Percentiles rank a stretch among this genome's conserved stretches.
Conservation (phyloP, 2,113 vertebrate species). For the Aptenodytes forsteri region DNA sequence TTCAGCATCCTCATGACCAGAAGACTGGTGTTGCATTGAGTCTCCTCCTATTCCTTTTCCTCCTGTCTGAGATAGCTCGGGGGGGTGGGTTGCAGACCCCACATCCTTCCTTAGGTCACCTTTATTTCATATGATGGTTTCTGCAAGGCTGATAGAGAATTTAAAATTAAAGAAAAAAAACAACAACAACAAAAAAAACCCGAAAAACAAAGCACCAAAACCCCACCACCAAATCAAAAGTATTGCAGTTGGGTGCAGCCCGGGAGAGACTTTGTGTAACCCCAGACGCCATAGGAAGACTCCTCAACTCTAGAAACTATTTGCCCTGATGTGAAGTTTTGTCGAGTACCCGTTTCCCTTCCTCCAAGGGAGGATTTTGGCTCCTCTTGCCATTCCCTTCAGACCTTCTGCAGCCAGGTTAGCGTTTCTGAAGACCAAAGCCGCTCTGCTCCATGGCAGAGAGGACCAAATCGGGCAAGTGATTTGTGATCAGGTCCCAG, state of each 20-base stretch:
- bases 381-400: not conserved
- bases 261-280: not conserved
- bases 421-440: not conserved
- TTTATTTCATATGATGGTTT: not conserved
- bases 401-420: not conserved
- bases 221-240: not conserved
- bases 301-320: not conserved
- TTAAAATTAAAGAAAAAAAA: not conserved
- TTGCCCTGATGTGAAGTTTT: not conserved
- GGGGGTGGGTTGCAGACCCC: not conserved
- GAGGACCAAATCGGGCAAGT: not conserved
- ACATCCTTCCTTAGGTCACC: not conserved
- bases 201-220: not conserved
- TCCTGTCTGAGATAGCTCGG: not conserved
- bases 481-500: not conserved
- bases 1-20: not conserved
- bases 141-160: not conserved
- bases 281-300: not conserved
- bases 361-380: not conserved
- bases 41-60: not conserved
- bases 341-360: rapidly evolving
- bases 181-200: not conserved
- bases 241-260: not conserved
- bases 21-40: not conserved
- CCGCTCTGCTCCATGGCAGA: not conserved